phyloP scores from a whole-genome alignment of 2,797 vertebrate genomes.

The Sebastes cheni region DNA sequence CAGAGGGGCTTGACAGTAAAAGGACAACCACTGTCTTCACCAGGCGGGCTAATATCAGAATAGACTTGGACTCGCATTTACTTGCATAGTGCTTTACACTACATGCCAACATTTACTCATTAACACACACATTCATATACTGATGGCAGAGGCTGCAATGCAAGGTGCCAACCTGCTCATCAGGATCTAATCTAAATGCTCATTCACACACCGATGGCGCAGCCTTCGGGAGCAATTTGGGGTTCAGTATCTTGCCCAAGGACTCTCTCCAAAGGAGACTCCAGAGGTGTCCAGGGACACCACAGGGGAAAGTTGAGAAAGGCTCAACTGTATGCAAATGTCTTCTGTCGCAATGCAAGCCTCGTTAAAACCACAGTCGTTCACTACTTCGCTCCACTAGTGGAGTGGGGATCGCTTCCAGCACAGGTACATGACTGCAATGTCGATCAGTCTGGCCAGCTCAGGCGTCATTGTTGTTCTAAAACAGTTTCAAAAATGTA shows the following conservation, averaged over 20 bases:
- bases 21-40: too few species aligned
- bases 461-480: neutral
- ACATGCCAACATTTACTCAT: too few species aligned
- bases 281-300: neutral
- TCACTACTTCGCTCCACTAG: neutral
- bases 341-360: neutral
- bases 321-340: neutral
- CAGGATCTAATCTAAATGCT: too few species aligned
- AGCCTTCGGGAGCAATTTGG: too few species aligned
- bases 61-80: too few species aligned
- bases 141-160: rapidly evolving
- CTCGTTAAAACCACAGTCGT: neutral
- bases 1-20: too few species aligned
- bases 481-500: neutral
- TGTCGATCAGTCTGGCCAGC: neutral
- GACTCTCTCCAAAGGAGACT: too few species aligned
- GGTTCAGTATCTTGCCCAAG: too few species aligned
- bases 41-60: too few species aligned
- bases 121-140: too few species aligned
- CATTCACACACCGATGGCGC: too few species aligned
- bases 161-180: rapidly evolving
- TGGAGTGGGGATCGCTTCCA: neutral
- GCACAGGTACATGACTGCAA: neutral
- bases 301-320: neutral
- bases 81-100: too few species aligned